Percentiles rank a stretch among this genome's conserved stretches.
These are phyloP conservation scores for Pseudotriccus pelzelni DNA, from an alignment of 2,797 vertebrate species.

Conservation along the genomic window DNA sequence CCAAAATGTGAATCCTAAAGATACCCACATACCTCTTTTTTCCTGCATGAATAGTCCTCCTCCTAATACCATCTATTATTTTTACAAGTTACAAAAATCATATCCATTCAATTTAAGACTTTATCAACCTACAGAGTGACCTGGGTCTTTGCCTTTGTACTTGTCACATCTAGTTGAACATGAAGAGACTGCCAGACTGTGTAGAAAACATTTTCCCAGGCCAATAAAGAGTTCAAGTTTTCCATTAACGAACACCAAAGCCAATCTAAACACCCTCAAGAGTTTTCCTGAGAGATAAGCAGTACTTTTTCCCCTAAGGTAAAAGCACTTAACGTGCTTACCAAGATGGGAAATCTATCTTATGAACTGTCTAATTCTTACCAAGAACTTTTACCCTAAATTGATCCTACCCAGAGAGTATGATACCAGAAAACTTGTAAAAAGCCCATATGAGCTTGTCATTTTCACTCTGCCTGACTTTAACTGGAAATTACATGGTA, in stretches of 20 bases:
- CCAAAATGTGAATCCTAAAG: neutral
- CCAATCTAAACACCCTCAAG: neutral
- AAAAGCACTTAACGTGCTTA: neutral
- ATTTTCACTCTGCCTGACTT: neutral
- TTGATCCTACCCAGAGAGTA: neutral
- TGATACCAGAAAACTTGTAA: neutral
- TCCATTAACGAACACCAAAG: neutral
- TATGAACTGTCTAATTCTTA: neutral
- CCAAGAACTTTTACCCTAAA: neutral
- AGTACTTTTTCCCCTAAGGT: neutral
- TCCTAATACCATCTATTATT: neutral
- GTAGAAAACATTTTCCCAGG: neutral
- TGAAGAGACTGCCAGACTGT: neutral
- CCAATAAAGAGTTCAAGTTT: neutral
- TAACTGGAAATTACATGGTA: neutral
- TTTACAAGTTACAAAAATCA: neutral
- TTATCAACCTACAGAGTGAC: neutral
- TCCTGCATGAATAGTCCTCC: neutral
- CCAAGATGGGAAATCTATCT: neutral
- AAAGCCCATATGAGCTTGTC: neutral
- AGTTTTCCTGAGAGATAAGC: neutral
- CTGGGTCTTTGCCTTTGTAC: neutral
- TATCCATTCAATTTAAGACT: neutral
- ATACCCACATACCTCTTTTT: neutral
- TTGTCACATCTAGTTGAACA: neutral